Base-by-base conservation (phyloP, 2,797 vertebrate genomes). In the Pangasius larnaudii region DNA sequence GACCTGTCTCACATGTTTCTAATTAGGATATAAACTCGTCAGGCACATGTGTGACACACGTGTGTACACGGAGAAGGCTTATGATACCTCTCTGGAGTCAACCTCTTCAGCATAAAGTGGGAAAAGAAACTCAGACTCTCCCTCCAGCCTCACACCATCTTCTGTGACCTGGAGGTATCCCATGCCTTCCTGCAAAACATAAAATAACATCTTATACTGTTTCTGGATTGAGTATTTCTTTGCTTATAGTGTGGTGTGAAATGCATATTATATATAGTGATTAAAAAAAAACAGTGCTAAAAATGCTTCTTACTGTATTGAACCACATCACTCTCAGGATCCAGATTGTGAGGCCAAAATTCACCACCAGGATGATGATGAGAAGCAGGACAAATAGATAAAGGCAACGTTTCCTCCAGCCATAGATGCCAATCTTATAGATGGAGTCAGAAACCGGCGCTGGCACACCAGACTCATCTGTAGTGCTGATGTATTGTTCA, bases 261-360 rank as follows among this genome's bases (percentile, higher is more conserved):
- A 69, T n/a, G 39, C 59, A 46, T 53, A 33, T 71, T 69, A 51
- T 19, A 67, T 36, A 65, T 2, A 46, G 58, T 61, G 27, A 71
- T 33, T 6, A 42, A 42, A 42, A 42, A 46, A 30, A 30, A 19
- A 18, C 75, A 81, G 8, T 27, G 19, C 24, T 16, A 36, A 59
- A 63, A 63, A 71, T 24, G 16, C 2, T 10, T 51, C 97, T 93
- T 95, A 99, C 98, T 88, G 97, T 93, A 92, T 97, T 99, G 95
- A 99, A 99, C 98, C 98, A 98, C 98, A 98, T 99, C 93, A 99
- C 97, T 95, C 96, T 95, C 86, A 99, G 93, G 93, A 99, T 98
- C 98, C 98, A 99, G 92, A 99, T 96, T 78, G 97, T 98, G 86
- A 99, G 96, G 90, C 97, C 97, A 84, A 99, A 95, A 94, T 99